Conservation (phyloP, 2,888 invertebrate genomes). For the Spisula solida region DNA sequence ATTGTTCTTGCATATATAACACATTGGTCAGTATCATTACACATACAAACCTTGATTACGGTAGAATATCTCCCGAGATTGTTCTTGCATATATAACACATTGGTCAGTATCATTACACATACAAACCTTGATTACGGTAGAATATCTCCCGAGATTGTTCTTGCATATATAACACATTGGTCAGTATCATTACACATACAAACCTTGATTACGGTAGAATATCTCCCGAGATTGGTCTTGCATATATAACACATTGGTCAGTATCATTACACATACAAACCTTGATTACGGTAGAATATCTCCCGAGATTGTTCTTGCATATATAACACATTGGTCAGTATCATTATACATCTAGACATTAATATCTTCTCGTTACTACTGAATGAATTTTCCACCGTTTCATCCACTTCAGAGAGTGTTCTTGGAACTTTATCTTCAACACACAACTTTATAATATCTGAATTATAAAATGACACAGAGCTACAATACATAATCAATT, state of each 20-base stretch:
- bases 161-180: constrained; percentile 59
- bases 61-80: constrained; percentile 71
- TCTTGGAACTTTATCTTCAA: background rate
- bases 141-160: constrained; percentile 65
- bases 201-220: constrained; percentile 74
- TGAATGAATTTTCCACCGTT: background rate
- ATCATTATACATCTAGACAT: constrained; percentile 50
- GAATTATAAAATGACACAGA: background rate
- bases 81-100: constrained; percentile 56
- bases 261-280: constrained; percentile 52
- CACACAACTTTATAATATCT: background rate
- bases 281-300: constrained; percentile 73
- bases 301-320: constrained; percentile 55
- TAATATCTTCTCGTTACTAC: constrained; percentile 30
- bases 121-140: constrained; percentile 70
- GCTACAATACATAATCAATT: background rate
- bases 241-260: constrained; percentile 59
- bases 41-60: constrained; percentile 65
- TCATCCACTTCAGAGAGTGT: background rate
- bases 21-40: constrained; percentile 65
- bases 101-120: constrained; percentile 60
- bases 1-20: constrained; percentile 52
- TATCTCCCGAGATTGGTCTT: constrained; percentile 55
- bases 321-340: constrained; percentile 63
- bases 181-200: constrained; percentile 53